phyloP scores from a whole-genome alignment of 2,797 vertebrate species.

The Nyctibius grandis region DNA sequence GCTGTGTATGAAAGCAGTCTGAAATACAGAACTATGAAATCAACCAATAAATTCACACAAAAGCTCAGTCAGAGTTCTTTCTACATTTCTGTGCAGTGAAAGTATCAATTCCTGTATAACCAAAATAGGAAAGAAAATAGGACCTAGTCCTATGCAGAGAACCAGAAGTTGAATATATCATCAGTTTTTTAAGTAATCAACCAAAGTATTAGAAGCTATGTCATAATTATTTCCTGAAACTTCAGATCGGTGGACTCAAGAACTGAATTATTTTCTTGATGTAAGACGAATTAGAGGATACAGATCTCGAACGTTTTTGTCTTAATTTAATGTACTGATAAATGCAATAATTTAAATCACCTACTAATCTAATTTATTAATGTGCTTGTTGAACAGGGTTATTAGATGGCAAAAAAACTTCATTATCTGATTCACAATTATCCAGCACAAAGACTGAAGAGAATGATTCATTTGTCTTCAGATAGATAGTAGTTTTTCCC shows the following conservation, averaged over 20 bases:
- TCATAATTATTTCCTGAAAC: not conserved
- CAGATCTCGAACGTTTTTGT: not conserved
- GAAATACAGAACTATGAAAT: not conserved
- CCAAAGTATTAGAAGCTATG: not conserved
- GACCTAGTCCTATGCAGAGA: not conserved
- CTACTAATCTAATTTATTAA: conserved; percentile 16
- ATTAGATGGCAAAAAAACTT: not conserved
- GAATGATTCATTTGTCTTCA: not conserved
- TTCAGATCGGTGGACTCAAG: not conserved
- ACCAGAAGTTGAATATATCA: not conserved
- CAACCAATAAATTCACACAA: not conserved
- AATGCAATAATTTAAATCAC: conserved; percentile 34
- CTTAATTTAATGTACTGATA: conserved; percentile 41
- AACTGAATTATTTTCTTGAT: not conserved
- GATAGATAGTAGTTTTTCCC: not conserved
- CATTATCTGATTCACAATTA: conserved; percentile 17
- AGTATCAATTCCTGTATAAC: not conserved
- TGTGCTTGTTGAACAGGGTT: not conserved
- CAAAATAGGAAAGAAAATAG: not conserved
- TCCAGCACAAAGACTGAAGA: not conserved
- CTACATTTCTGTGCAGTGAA: not conserved
- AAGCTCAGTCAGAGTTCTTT: not conserved
- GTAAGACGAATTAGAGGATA: not conserved
- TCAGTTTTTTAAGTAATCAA: not conserved
- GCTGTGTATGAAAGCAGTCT: not conserved